Evolutionary conservation across 2,113 vertebrate species (phyloP).

Genomic region (Ivindomyrus marchei): DNA sequence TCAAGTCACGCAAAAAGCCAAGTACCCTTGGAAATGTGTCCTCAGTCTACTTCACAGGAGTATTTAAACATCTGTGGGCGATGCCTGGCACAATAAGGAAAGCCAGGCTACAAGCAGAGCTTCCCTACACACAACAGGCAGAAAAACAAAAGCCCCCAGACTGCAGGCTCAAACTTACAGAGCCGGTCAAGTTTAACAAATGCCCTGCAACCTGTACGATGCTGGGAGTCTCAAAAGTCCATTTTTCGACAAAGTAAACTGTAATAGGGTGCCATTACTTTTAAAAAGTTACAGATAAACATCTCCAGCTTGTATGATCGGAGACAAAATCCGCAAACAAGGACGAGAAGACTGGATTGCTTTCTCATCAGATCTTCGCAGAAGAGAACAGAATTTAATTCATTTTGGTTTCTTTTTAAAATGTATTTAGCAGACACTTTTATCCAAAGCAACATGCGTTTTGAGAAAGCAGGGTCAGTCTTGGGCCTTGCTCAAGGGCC

Average conservation of each 20-base stretch:
- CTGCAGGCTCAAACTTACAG: neutral
- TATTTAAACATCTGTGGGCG: neutral
- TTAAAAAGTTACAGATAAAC: slow-evolving; percentile 16
- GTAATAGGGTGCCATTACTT: slow-evolving; percentile 50
- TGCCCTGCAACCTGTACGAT: slow-evolving; percentile 48
- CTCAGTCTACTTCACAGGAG: slow-evolving; percentile 48
- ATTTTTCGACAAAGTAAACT: slow-evolving; percentile 70
- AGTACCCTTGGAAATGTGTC: neutral
- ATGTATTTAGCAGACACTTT: neutral
- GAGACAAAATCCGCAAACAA: neutral
- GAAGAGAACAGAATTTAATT: neutral
- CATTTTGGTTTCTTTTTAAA: neutral
- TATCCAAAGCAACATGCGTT: neutral
- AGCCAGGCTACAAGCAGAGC: too few species aligned
- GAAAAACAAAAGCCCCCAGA: neutral
- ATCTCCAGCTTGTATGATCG: slow-evolving; percentile 7
- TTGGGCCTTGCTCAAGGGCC: neutral
- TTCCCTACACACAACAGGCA: neutral
- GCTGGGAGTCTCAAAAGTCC: slow-evolving; percentile 46
- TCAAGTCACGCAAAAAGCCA: neutral
- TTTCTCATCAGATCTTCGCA: neutral
- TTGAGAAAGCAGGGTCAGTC: neutral
- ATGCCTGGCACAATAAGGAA: neutral
- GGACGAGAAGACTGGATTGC: neutral
- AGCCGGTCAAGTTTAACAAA: neutral